Evolutionary conservation across 2,113 vertebrate genomes (phyloP), one percentile per base, ranked within the genome.

Genomic region (Hepsetus odoe): DNA sequence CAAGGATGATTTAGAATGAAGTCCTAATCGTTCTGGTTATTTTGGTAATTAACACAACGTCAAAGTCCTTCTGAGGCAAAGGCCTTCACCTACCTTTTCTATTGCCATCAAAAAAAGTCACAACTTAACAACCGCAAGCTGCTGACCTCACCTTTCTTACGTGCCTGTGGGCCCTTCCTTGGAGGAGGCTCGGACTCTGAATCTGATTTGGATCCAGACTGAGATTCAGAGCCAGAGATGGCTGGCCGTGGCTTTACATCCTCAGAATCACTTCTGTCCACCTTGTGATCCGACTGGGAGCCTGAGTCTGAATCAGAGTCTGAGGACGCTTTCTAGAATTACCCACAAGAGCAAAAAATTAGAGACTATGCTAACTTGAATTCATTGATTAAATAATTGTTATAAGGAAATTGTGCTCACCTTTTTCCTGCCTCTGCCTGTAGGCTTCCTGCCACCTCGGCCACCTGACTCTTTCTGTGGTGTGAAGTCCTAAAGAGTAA

Each of bases 161-260:
- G 89, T 74, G 91, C 89, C 69, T 95, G 92, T 0, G 90, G 88
- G 4, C 89, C 89, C 65, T 98, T 99, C 77, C 92, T 94, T 13
- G 94, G 92, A 0, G 97, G 96, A 14, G 95, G 90, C 0, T 98
- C 96, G 0, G 96, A 98, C 69, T 98, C 95, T 0, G 97, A 96
- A 26, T 94, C 93, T 0, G 94, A 91, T 74, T 92, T 88, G 5
- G 97, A 96, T 74, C 91, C 93, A 12, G 94, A 90, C 72, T 89
- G 85, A 14, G 93, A 92, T 79, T 92, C 93, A 2, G 93, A 94
- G 33, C 91, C 92, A 5, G 92, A 93, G 61, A 89, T 12, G 35
- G 93, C 93, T 0, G 92, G 91, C 12, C 91, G 92, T 0, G 93
- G 94, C 6, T 94, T 95, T 35, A 94, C 93, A 0, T 93, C 94